Evolutionary conservation across 64 coral and sea anemone genomes (phyloP).

Genomic region (Astreopora myriophthalma): DNA sequence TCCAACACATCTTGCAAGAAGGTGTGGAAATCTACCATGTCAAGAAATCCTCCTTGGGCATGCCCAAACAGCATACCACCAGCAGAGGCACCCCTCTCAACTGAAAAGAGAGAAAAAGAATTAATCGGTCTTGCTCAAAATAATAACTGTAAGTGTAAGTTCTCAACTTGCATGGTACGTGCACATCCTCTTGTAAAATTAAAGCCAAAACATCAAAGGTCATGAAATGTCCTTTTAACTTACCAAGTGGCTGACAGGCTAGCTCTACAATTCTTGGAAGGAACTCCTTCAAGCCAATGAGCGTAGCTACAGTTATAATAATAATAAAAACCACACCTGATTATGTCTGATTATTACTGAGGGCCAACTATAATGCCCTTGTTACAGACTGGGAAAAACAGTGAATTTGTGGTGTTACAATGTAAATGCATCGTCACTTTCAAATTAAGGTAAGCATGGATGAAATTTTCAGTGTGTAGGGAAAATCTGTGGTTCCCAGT

Average conservation of each 20-base stretch:
- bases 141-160: no score
- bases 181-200: no score
- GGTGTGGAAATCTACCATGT: slow-evolving; percentile 80
- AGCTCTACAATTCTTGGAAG: slow-evolving; percentile 81
- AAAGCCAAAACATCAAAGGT: not conserved
- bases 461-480: no score
- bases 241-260: slow-evolving; percentile 82
- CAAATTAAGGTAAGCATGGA: no score
- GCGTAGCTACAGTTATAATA: slow-evolving; percentile 42
- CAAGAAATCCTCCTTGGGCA: slow-evolving; percentile 59
- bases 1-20: slow-evolving; percentile 77
- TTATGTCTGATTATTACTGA: not conserved
- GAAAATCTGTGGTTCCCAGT: no score
- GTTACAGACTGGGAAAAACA: no score
- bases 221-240: not conserved
- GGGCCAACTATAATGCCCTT: no score
- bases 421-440: no score
- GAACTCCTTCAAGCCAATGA: slow-evolving; percentile 83
- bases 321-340: not conserved
- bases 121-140: no score
- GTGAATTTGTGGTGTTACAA: no score
- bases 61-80: slow-evolving; percentile 31
- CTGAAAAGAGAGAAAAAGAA: slow-evolving; percentile 26
- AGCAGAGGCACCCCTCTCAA: slow-evolving; percentile 7
- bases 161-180: no score